Conservation (phyloP, 2,888 invertebrate genomes). For the Caenorhabditis sp. region DNA sequence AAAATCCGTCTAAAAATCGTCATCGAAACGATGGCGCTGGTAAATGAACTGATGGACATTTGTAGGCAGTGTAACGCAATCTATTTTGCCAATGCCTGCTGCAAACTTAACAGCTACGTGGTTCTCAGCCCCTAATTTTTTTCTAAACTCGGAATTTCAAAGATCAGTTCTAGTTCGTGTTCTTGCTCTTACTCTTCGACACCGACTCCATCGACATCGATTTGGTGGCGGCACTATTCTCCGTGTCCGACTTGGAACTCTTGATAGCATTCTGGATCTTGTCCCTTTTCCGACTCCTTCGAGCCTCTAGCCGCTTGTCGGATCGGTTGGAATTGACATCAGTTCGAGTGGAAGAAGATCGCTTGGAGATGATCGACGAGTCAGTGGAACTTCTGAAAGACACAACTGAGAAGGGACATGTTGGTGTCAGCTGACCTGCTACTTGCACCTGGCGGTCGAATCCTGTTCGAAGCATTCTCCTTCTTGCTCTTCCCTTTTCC, state of each 20-base stretch:
- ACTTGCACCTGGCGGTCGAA: slow-evolving; percentile 32
- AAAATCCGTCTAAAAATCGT: too few relatives aligned
- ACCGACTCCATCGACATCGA: too few relatives aligned
- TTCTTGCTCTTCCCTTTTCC: slow-evolving; percentile 22
- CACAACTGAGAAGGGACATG: neutral
- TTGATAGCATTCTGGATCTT: slow-evolving; percentile 52
- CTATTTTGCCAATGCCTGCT: too few relatives aligned
- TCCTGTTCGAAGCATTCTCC: slow-evolving; percentile 39
- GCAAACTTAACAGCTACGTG: too few relatives aligned
- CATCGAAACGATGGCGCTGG: too few relatives aligned
- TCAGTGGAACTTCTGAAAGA: slow-evolving; percentile 25
- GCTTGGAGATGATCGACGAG: slow-evolving; percentile 14
- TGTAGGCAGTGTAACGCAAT: too few relatives aligned
- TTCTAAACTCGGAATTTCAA: too few relatives aligned
- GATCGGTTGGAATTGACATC: slow-evolving; percentile 17
- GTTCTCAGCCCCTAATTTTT: too few relatives aligned
- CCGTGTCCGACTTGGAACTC: slow-evolving; percentile 27
- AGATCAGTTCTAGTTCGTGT: too few relatives aligned
- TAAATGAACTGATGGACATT: too few relatives aligned
- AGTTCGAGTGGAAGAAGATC: slow-evolving; percentile 24
- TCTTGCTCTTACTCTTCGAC: too few relatives aligned
- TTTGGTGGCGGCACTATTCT: neutral
- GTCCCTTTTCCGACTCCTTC: slow-evolving; percentile 24
- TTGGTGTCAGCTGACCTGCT: slow-evolving; percentile 20
- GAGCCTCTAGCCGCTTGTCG: slow-evolving; percentile 34